phyloP scores from a whole-genome alignment of 2,113 vertebrate species.

The Tamias sibiricus region DNA sequence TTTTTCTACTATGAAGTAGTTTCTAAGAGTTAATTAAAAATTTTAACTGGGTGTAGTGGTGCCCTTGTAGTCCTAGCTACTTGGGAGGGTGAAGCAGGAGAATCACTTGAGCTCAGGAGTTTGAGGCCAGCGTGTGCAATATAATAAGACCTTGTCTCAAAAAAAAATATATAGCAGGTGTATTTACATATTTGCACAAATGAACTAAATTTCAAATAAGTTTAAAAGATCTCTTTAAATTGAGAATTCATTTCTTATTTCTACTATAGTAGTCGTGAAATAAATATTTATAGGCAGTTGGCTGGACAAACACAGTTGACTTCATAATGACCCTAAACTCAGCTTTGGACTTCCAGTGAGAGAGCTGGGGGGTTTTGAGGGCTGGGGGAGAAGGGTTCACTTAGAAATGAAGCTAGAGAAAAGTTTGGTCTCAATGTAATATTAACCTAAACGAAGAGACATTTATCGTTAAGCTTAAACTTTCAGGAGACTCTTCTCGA shows the following conservation, averaged over 20 bases:
- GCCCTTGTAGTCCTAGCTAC: neutral
- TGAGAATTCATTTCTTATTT: neutral
- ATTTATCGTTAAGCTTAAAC: neutral
- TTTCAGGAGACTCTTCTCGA: neutral
- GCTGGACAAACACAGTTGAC: neutral
- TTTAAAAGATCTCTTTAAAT: neutral
- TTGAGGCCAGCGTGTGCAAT: neutral
- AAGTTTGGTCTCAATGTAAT: neutral
- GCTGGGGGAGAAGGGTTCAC: neutral
- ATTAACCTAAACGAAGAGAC: neutral
- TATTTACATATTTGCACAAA: slow-evolving; percentile 32
- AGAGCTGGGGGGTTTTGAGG: neutral
- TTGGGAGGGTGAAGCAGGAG: neutral
- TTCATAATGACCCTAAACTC: neutral
- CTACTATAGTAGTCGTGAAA: neutral
- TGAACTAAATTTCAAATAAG: neutral
- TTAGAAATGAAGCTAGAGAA: neutral
- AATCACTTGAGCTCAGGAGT: neutral
- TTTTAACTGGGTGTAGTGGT: neutral
- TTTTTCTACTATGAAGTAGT: slow-evolving; percentile 73
- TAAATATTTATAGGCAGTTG: neutral
- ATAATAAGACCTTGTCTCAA: neutral
- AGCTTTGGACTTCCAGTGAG: neutral
- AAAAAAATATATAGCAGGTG: neutral
- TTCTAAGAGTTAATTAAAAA: slow-evolving; percentile 43